Evolutionary conservation across 2,797 vertebrate genomes (phyloP).

Genomic region (Phrynocephalus forsythii): DNA sequence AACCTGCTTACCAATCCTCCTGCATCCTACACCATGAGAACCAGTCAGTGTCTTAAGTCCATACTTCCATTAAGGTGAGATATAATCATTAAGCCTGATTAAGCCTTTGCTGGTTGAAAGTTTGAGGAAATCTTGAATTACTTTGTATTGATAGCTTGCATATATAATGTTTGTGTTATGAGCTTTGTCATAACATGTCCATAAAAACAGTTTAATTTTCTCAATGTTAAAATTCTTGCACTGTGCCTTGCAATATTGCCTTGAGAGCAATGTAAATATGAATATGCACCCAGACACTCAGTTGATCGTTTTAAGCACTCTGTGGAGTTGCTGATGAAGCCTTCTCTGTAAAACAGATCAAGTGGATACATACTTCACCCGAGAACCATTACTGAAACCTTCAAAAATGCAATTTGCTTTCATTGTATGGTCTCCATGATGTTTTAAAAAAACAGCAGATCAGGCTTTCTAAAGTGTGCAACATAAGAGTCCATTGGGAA

Average conservation of each 20-base stretch:
- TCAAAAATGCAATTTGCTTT: slow-evolving; percentile 31
- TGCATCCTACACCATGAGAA: slow-evolving; percentile 15
- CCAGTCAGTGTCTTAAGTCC: neutral
- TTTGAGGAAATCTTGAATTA: neutral
- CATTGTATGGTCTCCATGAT: neutral
- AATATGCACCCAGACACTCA: slow-evolving; percentile 26
- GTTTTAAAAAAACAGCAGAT: neutral
- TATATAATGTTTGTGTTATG: too few species aligned
- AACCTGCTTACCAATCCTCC: neutral
- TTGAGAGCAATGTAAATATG: neutral
- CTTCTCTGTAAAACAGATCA: slow-evolving; percentile 57
- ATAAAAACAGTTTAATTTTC: neutral
- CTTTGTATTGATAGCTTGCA: neutral
- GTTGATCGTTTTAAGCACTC: slow-evolving; percentile 34
- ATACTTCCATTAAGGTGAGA: neutral
- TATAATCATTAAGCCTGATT: neutral
- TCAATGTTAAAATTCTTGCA: neutral
- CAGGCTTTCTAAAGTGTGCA: neutral
- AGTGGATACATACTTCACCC: slow-evolving; percentile 66
- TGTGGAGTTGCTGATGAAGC: slow-evolving; percentile 67
- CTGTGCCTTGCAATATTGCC: neutral
- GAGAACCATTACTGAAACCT: slow-evolving; percentile 62
- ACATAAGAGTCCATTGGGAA: slow-evolving; percentile 7
- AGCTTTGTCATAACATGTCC: neutral
- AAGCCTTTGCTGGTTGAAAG: slow-evolving; percentile 19